Evolutionary conservation across 2,113 vertebrate species (phyloP).

Genomic region (Emydocephalus ijimae): DNA sequence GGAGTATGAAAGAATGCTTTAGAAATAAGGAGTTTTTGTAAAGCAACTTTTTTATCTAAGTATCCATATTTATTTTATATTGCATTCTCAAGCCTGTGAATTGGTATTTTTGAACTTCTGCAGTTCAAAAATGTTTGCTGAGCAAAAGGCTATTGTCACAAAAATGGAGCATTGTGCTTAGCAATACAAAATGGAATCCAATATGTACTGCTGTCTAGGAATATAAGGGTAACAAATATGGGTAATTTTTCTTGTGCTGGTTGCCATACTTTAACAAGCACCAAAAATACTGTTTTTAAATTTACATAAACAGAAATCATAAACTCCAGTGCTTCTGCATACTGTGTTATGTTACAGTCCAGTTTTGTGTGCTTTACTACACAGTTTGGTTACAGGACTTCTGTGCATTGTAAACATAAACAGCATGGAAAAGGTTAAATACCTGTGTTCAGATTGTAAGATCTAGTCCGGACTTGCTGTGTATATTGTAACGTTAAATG

Average conservation of each 20-base stretch:
- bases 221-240: constrained; percentile 52
- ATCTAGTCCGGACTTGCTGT: constrained; percentile 99
- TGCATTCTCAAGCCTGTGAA: constrained; percentile 66
- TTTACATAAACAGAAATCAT: constrained; percentile 63
- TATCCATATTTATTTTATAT: constrained; percentile 62
- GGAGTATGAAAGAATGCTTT: constrained; percentile 54
- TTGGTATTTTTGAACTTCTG: constrained; percentile 57
- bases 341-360: constrained; percentile 81
- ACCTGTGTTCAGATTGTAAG: constrained; percentile 99
- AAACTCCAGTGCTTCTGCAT: constrained; percentile 75
- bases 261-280: constrained; percentile 71
- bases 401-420: constrained; percentile 99
- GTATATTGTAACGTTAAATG: constrained; percentile 99
- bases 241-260: constrained; percentile 55
- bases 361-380: constrained; percentile 91
- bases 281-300: constrained; percentile 69
- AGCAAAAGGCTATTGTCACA: constrained; percentile 65
- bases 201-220: constrained; percentile 71
- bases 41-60: constrained; percentile 58
- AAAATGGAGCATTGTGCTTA: constrained; percentile 56
- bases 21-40: constrained; percentile 61
- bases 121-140: constrained; percentile 60
- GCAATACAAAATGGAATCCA: constrained; percentile 66
- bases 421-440: constrained; percentile 99
- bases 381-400: constrained; percentile 96